Conservation (phyloP, 1,140 invertebrate genomes). For the Bombus pascuorum region DNA sequence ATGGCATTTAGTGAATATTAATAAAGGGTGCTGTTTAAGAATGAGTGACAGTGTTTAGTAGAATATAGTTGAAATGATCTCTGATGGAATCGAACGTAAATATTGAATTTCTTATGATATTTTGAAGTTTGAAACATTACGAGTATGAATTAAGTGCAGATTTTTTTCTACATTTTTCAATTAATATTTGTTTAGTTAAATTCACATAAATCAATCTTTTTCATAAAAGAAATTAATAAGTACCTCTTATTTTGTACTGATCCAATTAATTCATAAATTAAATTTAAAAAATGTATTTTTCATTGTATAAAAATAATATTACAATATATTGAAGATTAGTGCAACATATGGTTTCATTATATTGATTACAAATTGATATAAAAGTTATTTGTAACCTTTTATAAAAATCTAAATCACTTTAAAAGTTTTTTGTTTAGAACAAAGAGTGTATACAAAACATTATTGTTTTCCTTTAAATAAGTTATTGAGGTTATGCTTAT, state of each 20-base stretch:
- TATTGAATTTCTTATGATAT: background rate
- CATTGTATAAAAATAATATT: background rate
- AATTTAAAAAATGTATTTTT: background rate
- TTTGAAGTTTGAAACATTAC: background rate
- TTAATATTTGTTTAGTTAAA: background rate
- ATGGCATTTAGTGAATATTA: slow-evolving; percentile 22
- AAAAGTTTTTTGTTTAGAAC: background rate
- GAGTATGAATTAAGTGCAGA: background rate
- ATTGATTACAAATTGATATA: too few species aligned
- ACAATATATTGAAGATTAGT: background rate
- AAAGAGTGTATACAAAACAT: background rate
- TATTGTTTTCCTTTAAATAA: background rate
- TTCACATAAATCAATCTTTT: too few species aligned
- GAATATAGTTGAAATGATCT: background rate
- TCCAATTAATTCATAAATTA: too few species aligned
- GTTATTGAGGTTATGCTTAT: background rate
- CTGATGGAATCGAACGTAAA: background rate
- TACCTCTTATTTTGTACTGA: too few species aligned
- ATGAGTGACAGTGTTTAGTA: background rate
- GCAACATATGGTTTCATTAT: too few species aligned
- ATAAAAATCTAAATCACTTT: too few species aligned
- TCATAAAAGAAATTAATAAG: too few species aligned
- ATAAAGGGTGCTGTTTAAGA: slow-evolving; percentile 20
- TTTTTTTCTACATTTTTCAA: background rate
- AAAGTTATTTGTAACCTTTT: too few species aligned